Evolutionary conservation across 2,797 vertebrate species (phyloP), one percentile per base, ranked within the genome.

Genomic region (Tadarida brasiliensis): DNA sequence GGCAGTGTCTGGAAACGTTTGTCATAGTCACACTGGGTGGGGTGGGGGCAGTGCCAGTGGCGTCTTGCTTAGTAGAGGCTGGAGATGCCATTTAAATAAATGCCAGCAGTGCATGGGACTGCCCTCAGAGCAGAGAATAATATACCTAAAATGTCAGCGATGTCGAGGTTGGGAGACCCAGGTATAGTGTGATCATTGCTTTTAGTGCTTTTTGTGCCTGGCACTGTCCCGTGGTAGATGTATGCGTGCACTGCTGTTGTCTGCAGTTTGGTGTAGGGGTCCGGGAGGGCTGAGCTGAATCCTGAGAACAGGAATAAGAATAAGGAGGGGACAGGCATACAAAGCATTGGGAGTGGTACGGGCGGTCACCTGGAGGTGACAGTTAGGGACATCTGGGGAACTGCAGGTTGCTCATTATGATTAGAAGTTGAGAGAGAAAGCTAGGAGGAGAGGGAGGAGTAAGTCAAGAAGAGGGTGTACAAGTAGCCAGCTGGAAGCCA

Each of bases 201-300:
- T 76, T 11, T 3, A 22, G 65, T 35, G 74, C 24, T 57, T 22
- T 47, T 39, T 57, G 15, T 70, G 77, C 30, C 39, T 61, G 70
- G 30, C 24, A 0, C 57, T n/a, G 7, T n/a, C 76, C 11, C 0
- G 1, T n/a, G 54, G 35, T 20, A 2, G 6, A 28, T 28, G 15
- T 11, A 6, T 63, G 5, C 8, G 0, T 30, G 0, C 3, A 1
- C n/a, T 14, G 33, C 47, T 20, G 0, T n/a, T 44, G 49, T 28
- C 30, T 0, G 3, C 20, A 0, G 5, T 57, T 78, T 65, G 67
- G 22, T 14, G 89, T n/a, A 26, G 67, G 80, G n/a, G 44, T 30
- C n/a, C 71, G 80, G n/a, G 68, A 30, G 24, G 39, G 56, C 67
- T 61, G 57, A 63, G 30, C 8, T 49, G 77, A 87, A 59, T 22